Conservation (phyloP, 2,113 vertebrate genomes). For the Clarias gariepinus region DNA sequence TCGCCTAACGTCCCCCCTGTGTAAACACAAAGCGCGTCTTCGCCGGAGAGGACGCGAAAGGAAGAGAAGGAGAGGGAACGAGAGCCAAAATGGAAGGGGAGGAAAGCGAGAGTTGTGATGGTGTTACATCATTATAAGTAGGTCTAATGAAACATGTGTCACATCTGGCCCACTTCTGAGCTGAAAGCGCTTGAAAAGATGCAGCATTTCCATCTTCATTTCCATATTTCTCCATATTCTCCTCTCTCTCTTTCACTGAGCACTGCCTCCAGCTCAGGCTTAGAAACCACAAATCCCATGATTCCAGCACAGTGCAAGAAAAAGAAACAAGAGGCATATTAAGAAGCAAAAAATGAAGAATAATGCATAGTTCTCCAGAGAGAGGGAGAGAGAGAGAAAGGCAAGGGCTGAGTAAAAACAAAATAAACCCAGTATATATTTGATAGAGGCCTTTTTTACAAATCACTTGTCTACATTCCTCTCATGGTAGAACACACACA, state of each 20-base stretch:
- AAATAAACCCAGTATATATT: neutral
- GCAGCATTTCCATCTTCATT: slow-evolving; percentile 33
- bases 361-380: neutral
- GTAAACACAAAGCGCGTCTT: slow-evolving; percentile 5
- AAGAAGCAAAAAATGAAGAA: neutral
- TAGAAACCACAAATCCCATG: slow-evolving; percentile 23
- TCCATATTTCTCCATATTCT: slow-evolving; percentile 26
- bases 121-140: slow-evolving; percentile 27
- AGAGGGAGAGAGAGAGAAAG: neutral
- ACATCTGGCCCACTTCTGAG: slow-evolving; percentile 48
- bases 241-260: neutral
- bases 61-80: neutral
- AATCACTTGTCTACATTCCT: neutral
- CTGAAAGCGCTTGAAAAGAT: slow-evolving; percentile 24
- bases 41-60: neutral
- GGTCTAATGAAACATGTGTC: slow-evolving; percentile 49
- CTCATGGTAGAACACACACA: neutral
- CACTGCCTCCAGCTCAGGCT: neutral
- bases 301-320: neutral
- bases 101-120: slow-evolving; percentile 15
- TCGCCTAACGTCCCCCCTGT: neutral
- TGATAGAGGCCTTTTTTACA: neutral
- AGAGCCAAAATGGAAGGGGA: neutral
- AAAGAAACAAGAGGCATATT: slow-evolving; percentile 4
- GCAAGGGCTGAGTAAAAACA: neutral